Evolutionary conservation across 2,113 vertebrate species (phyloP).

Genomic region (Leptocoma aspasia): DNA sequence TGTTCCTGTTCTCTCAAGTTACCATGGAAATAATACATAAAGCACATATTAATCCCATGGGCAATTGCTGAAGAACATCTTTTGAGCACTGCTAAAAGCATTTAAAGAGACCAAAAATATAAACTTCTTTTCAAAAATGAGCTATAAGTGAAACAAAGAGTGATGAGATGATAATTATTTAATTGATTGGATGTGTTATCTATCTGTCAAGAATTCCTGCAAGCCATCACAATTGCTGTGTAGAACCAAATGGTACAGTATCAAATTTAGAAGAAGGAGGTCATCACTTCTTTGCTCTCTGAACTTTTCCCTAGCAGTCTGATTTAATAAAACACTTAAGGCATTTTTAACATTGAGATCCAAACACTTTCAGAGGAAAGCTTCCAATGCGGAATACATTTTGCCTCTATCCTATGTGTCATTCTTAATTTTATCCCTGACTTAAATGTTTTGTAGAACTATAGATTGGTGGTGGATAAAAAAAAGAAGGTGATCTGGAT

Average conservation of each 20-base stretch:
- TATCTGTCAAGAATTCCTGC: not conserved
- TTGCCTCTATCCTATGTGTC: not conserved
- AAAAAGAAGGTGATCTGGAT: not conserved
- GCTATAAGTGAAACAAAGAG: not conserved
- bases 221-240: not conserved
- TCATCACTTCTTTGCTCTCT: not conserved
- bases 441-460: not conserved
- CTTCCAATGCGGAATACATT: not conserved
- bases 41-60: not conserved
- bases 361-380: not conserved
- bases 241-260: not conserved
- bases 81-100: conserved; percentile 15
- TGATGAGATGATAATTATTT: not conserved
- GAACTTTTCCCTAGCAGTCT: not conserved
- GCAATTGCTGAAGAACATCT: conserved; percentile 17
- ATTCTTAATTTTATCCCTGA: not conserved
- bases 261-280: not conserved
- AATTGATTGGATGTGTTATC: not conserved
- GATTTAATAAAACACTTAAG: not conserved
- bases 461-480: not conserved
- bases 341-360: not conserved
- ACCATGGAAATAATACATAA: conserved; percentile 47
- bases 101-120: conserved; percentile 21
- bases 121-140: not conserved
- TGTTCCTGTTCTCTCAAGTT: conserved; percentile 37